Evolutionary conservation across 1,140 invertebrate genomes (phyloP).

Genomic region (Pachypeltis micranthus): DNA sequence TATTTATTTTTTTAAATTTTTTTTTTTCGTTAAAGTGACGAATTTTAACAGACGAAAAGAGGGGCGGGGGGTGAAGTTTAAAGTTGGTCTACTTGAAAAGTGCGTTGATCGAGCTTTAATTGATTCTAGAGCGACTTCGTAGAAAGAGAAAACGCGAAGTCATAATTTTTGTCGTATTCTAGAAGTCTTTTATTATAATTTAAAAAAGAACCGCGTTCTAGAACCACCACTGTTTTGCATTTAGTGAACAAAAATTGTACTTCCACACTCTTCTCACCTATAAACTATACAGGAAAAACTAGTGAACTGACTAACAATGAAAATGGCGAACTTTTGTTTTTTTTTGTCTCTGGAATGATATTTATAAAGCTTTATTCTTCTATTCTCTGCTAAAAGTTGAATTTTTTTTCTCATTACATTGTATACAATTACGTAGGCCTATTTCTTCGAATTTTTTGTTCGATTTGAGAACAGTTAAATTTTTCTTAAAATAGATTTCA

Average conservation of each 20-base stretch:
- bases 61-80: too few species aligned
- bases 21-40: too few species aligned
- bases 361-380: conserved; percentile 18
- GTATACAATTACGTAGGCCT: conserved; percentile 22
- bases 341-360: conserved; percentile 15
- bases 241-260: background rate
- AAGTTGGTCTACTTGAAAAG: too few species aligned
- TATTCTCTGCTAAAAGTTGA: conserved; percentile 9
- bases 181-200: too few species aligned
- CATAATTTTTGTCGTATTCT: too few species aligned
- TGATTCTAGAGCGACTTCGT: too few species aligned
- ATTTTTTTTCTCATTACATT: conserved; percentile 11
- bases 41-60: too few species aligned
- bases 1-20: too few species aligned
- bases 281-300: conserved; percentile 1
- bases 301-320: conserved; percentile 5
- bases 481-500: background rate
- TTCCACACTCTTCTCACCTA: background rate
- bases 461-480: conserved; percentile 2
- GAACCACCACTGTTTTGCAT: background rate
- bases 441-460: conserved; percentile 13
- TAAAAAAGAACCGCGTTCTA: too few species aligned
- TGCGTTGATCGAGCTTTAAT: too few species aligned
- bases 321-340: conserved; percentile 6
- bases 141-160: too few species aligned